A percentile compares a stretch with the other conserved stretches of the same genome.
These are phyloP conservation scores for Plusia festucae DNA, from an alignment of 2,888 invertebrate species.

Conservation along the genomic window DNA sequence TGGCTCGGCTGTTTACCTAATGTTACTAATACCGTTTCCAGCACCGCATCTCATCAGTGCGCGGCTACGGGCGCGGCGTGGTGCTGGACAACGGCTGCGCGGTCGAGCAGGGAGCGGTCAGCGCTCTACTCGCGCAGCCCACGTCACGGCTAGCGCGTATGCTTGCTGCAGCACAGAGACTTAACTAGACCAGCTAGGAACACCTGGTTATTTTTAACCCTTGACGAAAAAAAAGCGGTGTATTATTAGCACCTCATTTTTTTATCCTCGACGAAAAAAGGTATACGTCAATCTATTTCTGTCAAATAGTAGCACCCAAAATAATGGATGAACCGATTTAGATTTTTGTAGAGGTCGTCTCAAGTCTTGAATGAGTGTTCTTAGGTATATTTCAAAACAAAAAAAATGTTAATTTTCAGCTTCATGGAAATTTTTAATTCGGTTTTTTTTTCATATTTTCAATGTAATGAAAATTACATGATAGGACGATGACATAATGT, in stretches of 20 bases:
- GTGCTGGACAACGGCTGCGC: slow-evolving; percentile 92
- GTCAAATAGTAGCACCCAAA: too few species aligned
- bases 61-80: slow-evolving; percentile 92
- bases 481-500: background rate
- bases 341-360: too few species aligned
- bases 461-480: background rate
- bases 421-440: background rate
- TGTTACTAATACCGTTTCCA: slow-evolving; percentile 65
- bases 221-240: background rate
- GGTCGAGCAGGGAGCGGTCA: slow-evolving; percentile 91
- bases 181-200: slow-evolving; percentile 47
- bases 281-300: too few species aligned
- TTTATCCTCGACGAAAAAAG: too few species aligned
- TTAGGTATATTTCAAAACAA: too few species aligned
- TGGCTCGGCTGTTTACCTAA: too few species aligned
- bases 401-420: too few species aligned
- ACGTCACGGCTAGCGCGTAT: slow-evolving; percentile 90
- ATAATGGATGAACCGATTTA: too few species aligned
- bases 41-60: slow-evolving; percentile 93
- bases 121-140: slow-evolving; percentile 87
- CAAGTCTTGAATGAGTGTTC: background rate
- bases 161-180: slow-evolving; percentile 78
- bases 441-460: background rate
- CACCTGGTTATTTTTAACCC: background rate
- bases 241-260: too few species aligned